Evolutionary conservation across 2,113 vertebrate genomes (phyloP).

Genomic region (Mixornis gularis): DNA sequence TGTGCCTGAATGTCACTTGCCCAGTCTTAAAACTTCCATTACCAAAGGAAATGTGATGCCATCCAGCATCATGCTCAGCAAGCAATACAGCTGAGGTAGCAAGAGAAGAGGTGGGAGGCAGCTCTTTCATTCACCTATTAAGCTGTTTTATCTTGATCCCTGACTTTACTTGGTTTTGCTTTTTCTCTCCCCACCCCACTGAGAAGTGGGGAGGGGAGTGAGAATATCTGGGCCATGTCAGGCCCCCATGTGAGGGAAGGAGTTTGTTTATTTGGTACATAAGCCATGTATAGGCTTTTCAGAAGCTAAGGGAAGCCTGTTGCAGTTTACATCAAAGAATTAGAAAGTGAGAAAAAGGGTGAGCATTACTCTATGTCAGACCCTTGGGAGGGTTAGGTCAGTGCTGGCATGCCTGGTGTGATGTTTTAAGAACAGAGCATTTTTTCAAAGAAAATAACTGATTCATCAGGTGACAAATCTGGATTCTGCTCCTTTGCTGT

Average conservation of each 20-base stretch:
- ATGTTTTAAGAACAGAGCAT: background rate
- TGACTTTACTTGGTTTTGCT: background rate
- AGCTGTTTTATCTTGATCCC: background rate
- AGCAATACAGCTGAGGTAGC: background rate
- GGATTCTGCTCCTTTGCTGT: background rate
- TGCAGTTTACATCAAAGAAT: background rate
- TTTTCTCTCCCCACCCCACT: background rate
- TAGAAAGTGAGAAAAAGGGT: background rate
- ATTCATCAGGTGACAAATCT: accelerated
- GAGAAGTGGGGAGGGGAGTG: background rate
- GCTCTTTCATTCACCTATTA: background rate
- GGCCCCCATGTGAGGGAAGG: background rate
- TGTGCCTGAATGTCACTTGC: background rate
- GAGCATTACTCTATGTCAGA: background rate
- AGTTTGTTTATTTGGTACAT: background rate
- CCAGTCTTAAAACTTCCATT: background rate
- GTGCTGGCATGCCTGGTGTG: background rate
- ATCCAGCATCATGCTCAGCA: background rate
- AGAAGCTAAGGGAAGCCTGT: background rate
- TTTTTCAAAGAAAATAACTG: background rate
- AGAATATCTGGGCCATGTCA: background rate
- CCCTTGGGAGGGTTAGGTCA: background rate
- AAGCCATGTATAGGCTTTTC: background rate
- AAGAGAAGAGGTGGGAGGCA: background rate
- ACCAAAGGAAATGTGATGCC: background rate